phyloP scores from a whole-genome alignment of 2,888 invertebrate genomes.

The Lydus trimaculatus region DNA sequence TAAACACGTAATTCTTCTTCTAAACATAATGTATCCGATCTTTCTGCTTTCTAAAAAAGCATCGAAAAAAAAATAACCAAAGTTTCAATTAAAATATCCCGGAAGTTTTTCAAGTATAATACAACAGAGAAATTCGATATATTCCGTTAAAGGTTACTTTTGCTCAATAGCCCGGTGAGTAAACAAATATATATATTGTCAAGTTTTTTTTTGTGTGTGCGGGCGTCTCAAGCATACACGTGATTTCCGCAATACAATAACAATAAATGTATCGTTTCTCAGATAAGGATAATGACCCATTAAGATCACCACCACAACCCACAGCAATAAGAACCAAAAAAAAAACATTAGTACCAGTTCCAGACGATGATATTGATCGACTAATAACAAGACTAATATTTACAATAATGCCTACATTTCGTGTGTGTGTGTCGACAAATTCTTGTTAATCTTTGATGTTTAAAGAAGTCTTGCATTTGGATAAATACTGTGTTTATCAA shows the following conservation, averaged over 20 bases:
- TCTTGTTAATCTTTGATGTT: neutral
- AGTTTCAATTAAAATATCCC: neutral
- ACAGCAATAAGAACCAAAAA: neutral
- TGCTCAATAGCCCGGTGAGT: neutral
- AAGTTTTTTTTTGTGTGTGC: neutral
- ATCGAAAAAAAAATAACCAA: neutral
- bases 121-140: neutral
- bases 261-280: neutral
- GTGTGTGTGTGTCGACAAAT: neutral
- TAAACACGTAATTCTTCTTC: neutral
- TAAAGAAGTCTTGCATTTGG: neutral
- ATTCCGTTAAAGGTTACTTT: neutral
- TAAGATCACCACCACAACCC: neutral
- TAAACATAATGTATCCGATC: no score
- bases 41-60: no score
- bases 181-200: neutral
- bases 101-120: neutral
- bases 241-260: neutral
- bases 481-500: neutral
- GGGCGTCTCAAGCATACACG: neutral
- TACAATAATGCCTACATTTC: neutral
- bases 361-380: conserved; percentile 2
- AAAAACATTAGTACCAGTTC: neutral
- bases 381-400: conserved; percentile 2
- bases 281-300: neutral